Percentiles rank a stretch among this genome's conserved stretches.
phyloP scores from a whole-genome alignment of 2,797 vertebrate species.

The Hippopotamyrus pictus region DNA sequence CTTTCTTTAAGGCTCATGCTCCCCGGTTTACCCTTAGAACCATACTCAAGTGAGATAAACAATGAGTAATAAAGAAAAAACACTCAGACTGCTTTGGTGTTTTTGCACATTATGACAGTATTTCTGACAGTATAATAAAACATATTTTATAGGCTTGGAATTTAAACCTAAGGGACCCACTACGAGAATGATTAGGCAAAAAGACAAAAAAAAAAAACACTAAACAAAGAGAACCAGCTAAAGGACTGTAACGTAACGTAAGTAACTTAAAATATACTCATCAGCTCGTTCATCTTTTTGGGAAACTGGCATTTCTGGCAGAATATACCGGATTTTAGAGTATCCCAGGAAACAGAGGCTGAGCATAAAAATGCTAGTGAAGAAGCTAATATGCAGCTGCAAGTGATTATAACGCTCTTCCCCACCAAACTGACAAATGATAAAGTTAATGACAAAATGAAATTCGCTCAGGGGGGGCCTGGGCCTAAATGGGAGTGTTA shows the following conservation, averaged over 20 bases:
- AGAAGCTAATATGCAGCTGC: neutral
- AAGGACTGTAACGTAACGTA: neutral
- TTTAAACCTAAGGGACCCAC: neutral
- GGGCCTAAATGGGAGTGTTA: neutral
- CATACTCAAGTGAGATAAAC: neutral
- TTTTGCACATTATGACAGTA: neutral
- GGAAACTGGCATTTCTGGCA: neutral
- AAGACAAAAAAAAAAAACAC: neutral
- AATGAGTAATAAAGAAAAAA: conserved; percentile 1
- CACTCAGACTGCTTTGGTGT: neutral
- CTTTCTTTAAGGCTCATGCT: neutral
- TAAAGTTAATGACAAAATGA: neutral
- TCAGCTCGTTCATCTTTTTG: neutral
- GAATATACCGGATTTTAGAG: neutral
- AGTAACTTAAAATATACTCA: neutral
- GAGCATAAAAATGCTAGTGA: neutral
- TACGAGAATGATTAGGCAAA: neutral
- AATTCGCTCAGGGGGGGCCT: neutral
- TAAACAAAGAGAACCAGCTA: neutral
- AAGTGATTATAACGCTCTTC: neutral
- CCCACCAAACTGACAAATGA: neutral
- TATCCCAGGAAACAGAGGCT: neutral
- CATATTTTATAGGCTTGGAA: neutral
- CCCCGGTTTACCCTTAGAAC: neutral
- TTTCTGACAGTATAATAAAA: neutral